phyloP scores from a whole-genome alignment of 2,113 vertebrate genomes.

The Carettochelys insculpta region DNA sequence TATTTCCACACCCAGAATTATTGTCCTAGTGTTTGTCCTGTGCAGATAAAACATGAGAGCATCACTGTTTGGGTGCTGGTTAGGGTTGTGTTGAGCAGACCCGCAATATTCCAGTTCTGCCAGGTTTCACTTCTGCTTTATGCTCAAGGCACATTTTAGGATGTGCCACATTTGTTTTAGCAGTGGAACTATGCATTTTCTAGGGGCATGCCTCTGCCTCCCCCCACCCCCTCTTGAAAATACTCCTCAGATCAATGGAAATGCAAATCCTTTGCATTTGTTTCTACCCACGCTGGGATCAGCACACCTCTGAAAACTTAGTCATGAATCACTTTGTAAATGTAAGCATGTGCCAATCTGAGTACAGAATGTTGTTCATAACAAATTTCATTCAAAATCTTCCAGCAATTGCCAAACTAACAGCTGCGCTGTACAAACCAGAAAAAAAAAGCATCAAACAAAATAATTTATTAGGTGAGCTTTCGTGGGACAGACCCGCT shows the following conservation, averaged over 20 bases:
- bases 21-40: neutral
- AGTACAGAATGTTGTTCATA: neutral
- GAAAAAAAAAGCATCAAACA: too few relatives aligned
- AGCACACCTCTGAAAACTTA: neutral
- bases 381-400: neutral
- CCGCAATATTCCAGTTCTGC: neutral
- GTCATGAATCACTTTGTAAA: neutral
- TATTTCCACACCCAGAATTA: neutral
- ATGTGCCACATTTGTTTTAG: neutral
- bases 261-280: neutral
- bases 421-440: neutral
- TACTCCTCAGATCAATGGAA: accelerated
- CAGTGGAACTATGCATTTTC: accelerated
- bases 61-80: neutral
- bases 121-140: neutral
- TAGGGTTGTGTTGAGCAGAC: too few relatives aligned
- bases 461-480: too few relatives aligned
- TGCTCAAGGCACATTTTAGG: neutral
- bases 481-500: too few relatives aligned
- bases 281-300: neutral
- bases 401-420: neutral
- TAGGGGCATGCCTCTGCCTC: neutral
- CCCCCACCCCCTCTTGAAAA: neutral
- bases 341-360: neutral
- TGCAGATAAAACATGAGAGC: neutral